Base-by-base conservation (phyloP, 1,140 invertebrate genomes). In the Xylocopa sonorina region DNA sequence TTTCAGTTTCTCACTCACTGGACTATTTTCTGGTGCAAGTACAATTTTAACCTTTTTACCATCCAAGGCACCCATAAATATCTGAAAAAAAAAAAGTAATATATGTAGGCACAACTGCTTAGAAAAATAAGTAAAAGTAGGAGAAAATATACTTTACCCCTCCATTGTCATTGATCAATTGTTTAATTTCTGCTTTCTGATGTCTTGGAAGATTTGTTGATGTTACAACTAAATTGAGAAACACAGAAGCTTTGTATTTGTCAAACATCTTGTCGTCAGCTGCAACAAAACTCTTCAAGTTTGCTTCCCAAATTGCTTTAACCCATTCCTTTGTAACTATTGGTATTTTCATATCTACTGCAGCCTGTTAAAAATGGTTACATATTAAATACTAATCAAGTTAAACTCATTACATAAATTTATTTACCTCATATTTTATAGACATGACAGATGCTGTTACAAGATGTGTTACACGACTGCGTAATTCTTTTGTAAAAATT, bases 261-360 rank as follows among this genome's bases (percentile, higher is more conserved):
- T 95, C 89, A 88, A 97, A 97, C 63, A 94, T 92, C 0, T 91
- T 57, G 83, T 97, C 95, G 7, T 93, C 93, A 10, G 95, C 96
- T 60, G 93, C 91, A 1, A 97, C 88, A 80, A 94, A 94, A n/a
- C 94, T 92, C 53, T 92, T 92, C 43, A 95, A 89, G 71, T 96
- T 96, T 32, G 92, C 92, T 43, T 96, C 92, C 97, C 97, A 98
- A 2, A 98, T 95, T 9, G 94, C 94, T 69, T 95, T 89, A 2
- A 98, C 93, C 97, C 98, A 99, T 18, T 95, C 93, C 16, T 94
- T 93, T n/a, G 94, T 93, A 95, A 98, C 96, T 10, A 98, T 93
- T 46, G 96, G 95, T 82, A 97, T 95, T 3, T 94, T 94, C 74
- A 94, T 94, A 84, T 95, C 94, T 18, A 94, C 94, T 53, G 97